Conservation (phyloP, 2,888 invertebrate genomes). For the Nephrotoma guestfalica region DNA sequence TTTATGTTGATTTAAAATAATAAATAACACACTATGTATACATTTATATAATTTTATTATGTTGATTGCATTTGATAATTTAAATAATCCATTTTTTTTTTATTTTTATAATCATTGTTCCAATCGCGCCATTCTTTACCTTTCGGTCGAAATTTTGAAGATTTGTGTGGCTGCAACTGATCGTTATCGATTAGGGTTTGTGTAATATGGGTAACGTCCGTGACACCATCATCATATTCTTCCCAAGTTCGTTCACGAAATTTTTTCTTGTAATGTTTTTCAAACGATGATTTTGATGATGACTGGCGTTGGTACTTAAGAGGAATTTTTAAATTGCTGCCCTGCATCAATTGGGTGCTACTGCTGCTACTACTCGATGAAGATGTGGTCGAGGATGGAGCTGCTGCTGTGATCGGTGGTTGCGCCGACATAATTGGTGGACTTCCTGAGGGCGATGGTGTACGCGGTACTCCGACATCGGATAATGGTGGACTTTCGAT, state of each 20-base stretch:
- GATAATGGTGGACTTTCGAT: conserved; percentile 38
- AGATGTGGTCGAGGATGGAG: background rate
- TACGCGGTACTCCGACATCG: conserved; percentile 29
- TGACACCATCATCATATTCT: conserved; percentile 24
- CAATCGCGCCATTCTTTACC: conserved; percentile 56
- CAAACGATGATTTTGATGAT: conserved; percentile 28
- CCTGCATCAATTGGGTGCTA: background rate
- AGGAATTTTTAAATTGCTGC: conserved; percentile 35
- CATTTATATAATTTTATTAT: background rate
- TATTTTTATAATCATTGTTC: conserved; percentile 29
- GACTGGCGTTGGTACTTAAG: conserved; percentile 44
- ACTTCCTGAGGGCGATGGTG: conserved; percentile 30
- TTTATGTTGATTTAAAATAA: background rate
- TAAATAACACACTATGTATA: background rate
- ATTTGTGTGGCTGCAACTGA: conserved; percentile 34
- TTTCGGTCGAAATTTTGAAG: conserved; percentile 51
- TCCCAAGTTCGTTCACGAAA: conserved; percentile 61
- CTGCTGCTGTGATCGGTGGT: conserved; percentile 8
- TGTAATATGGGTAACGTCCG: conserved; percentile 15
- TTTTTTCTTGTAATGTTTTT: conserved; percentile 71
- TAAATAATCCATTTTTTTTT: conserved; percentile 3
- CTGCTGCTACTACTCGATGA: background rate
- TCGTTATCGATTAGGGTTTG: conserved; percentile 24
- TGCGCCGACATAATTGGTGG: conserved; percentile 16
- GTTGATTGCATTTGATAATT: conserved; percentile 3